Evolutionary conservation across 1,140 invertebrate genomes (phyloP).

Genomic region (Manduca sexta): DNA sequence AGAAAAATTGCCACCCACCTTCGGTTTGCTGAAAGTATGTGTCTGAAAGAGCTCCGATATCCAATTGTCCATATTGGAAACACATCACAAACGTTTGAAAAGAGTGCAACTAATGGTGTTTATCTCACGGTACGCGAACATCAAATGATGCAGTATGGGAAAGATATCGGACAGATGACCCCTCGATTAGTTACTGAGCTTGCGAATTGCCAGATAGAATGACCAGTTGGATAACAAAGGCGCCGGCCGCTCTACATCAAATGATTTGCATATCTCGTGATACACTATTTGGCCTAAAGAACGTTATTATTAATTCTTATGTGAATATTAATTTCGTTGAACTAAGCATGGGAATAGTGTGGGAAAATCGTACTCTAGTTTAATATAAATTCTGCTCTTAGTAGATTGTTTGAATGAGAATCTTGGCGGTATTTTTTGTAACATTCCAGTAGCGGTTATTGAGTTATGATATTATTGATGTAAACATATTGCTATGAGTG

Average conservation of each 20-base stretch:
- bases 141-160: constrained; percentile 50
- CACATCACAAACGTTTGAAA: constrained; percentile 8
- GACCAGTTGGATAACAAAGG: constrained; percentile 46
- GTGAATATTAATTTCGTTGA: constrained; percentile 21
- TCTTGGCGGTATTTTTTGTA: background rate
- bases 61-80: constrained; percentile 59
- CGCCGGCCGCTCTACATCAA: background rate
- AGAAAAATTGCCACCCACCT: constrained; percentile 31
- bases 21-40: constrained; percentile 44
- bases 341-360: constrained; percentile 4
- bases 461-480: no score
- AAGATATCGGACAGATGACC: constrained; percentile 58
- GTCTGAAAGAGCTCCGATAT: constrained; percentile 60
- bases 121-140: constrained; percentile 47
- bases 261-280: constrained; percentile 1
- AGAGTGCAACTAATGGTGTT: constrained; percentile 26
- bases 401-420: background rate
- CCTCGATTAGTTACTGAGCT: constrained; percentile 41
- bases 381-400: background rate
- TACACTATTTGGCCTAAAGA: constrained; percentile 6
- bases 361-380: background rate
- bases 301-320: constrained; percentile 18
- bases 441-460: no score
- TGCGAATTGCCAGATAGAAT: constrained; percentile 60
- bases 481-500: no score